phyloP scores from a whole-genome alignment of 2,888 invertebrate genomes.

The Syritta pipiens region DNA sequence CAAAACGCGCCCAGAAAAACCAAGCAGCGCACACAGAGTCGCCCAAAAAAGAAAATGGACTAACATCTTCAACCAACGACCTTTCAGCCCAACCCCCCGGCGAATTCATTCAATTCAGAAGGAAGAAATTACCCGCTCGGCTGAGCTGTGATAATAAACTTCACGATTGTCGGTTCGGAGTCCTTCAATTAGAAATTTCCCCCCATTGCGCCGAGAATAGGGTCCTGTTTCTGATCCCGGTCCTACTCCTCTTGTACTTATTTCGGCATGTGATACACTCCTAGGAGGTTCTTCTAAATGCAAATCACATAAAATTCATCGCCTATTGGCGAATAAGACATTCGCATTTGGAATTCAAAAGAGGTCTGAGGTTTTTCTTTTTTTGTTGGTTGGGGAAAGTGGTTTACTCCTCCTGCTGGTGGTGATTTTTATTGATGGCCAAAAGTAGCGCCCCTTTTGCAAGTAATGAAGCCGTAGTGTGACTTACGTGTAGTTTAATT shows the following conservation, averaged over 20 bases:
- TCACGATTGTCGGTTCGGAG: slow-evolving; percentile 23
- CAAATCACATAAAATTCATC: slow-evolving; percentile 50
- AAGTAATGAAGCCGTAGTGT: too few relatives aligned
- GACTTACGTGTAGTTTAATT: too few relatives aligned
- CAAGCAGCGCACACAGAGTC: background rate
- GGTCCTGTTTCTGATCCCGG: background rate
- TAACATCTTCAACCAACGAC: background rate
- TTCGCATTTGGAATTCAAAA: slow-evolving; percentile 38
- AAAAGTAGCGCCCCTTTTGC: too few relatives aligned
- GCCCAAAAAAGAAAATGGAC: background rate
- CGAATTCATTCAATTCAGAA: slow-evolving; percentile 2
- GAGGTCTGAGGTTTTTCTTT: slow-evolving; percentile 3
- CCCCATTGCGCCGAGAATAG: background rate
- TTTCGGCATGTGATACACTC: background rate
- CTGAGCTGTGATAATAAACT: slow-evolving; percentile 46
- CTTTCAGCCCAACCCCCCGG: background rate
- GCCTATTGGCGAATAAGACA: slow-evolving; percentile 39
- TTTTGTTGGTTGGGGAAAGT: too few relatives aligned
- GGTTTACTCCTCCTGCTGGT: too few relatives aligned
- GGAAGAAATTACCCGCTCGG: slow-evolving; percentile 25
- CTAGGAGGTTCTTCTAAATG: slow-evolving; percentile 18
- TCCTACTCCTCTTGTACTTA: too few relatives aligned
- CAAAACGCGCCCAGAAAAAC: background rate
- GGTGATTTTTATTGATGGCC: too few relatives aligned
- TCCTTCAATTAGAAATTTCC: slow-evolving; percentile 42